Conservation (phyloP, 2,797 vertebrate genomes). For the Helarctos malayanus region DNA sequence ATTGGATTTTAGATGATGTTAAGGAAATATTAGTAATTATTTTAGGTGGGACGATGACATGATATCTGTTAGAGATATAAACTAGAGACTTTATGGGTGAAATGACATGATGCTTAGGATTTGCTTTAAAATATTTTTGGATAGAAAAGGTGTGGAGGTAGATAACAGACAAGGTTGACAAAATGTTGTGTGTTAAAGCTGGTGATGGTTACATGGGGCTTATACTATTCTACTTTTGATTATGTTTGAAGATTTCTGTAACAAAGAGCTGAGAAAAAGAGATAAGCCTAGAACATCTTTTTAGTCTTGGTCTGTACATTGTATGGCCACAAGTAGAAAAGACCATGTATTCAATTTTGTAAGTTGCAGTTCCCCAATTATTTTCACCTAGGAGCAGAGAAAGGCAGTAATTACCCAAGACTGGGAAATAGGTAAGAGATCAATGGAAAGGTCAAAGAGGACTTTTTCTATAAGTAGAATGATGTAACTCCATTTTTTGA, state of each 20-base stretch:
- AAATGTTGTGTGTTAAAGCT: slow-evolving; percentile 15
- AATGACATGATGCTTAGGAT: neutral
- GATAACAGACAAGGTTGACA: neutral
- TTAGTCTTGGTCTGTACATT: slow-evolving; percentile 5
- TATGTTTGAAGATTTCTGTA: neutral
- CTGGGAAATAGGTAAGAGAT: neutral
- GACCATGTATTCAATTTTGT: slow-evolving; percentile 31
- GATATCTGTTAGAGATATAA: neutral
- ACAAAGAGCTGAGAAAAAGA: neutral
- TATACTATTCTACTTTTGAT: slow-evolving; percentile 25
- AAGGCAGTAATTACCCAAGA: neutral
- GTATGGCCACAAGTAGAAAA: neutral
- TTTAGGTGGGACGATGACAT: neutral
- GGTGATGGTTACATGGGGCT: neutral
- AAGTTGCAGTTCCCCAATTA: slow-evolving; percentile 13
- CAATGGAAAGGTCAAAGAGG: slow-evolving; percentile 6
- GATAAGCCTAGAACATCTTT: neutral
- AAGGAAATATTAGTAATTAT: neutral
- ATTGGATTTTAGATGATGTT: neutral
- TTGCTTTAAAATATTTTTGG: slow-evolving; percentile 40
- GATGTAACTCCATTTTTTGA: slow-evolving; percentile 14
- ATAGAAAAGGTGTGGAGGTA: neutral
- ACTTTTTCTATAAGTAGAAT: slow-evolving; percentile 31
- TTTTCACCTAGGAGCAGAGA: slow-evolving; percentile 50
- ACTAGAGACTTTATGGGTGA: slow-evolving; percentile 23